Conservation (phyloP, 2,797 vertebrate species). For the Gymnothorax javanicus region DNA sequence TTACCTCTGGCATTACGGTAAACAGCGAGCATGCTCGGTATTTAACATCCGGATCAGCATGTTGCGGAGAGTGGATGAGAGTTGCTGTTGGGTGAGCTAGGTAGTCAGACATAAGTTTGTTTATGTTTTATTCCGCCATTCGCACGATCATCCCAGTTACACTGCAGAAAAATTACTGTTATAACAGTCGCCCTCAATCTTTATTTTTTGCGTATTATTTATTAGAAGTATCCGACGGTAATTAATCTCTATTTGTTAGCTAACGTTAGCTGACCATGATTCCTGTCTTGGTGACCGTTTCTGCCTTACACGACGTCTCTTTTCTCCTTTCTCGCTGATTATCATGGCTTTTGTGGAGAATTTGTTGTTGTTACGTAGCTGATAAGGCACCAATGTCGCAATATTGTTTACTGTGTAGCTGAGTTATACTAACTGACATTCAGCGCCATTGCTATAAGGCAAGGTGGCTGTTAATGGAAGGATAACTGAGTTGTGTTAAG, state of each 20-base stretch:
- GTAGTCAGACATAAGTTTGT: conserved; percentile 58
- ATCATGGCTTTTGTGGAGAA: not conserved
- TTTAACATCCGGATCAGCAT: conserved; percentile 40
- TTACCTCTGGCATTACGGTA: conserved; percentile 44
- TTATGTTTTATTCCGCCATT: conserved; percentile 42
- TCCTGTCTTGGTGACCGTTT: not conserved
- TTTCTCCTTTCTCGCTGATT: not conserved
- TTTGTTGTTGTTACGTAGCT: not conserved
- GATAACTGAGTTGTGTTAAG: not conserved
- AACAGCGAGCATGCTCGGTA: conserved; percentile 40
- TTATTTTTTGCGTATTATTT: conserved; percentile 21
- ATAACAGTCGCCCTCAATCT: conserved; percentile 4
- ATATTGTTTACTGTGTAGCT: not conserved
- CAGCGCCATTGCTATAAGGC: not conserved
- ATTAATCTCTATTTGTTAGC: conserved; percentile 39
- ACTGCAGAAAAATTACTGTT: conserved; percentile 31
- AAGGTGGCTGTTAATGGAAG: not conserved
- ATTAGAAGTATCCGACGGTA: conserved; percentile 20
- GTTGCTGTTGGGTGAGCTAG: conserved; percentile 48
- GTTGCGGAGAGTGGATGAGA: conserved; percentile 51
- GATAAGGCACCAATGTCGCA: not conserved
- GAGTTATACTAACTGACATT: not conserved
- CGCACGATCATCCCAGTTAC: conserved; percentile 17
- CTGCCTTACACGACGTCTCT: not conserved
- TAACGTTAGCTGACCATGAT: conserved; percentile 56